Conservation (phyloP, 2,888 invertebrate genomes). For the Onthophagus sagittarius region DNA sequence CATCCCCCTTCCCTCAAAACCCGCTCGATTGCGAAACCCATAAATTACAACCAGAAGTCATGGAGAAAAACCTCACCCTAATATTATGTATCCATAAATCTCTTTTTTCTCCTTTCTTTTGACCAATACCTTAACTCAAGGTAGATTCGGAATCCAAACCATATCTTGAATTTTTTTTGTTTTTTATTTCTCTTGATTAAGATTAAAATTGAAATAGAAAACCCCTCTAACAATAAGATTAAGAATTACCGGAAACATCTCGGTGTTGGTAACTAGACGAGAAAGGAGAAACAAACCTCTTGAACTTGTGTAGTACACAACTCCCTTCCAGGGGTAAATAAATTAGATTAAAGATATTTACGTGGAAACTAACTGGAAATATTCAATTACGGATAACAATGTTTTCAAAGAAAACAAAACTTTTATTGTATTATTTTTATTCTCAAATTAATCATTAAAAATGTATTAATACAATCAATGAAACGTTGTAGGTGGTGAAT, state of each 20-base stretch:
- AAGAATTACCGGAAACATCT: not conserved
- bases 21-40: slow-evolving; percentile 21
- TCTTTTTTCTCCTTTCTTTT: slow-evolving; percentile 21
- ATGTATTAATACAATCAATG: not conserved
- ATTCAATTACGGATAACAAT: not conserved
- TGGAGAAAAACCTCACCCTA: slow-evolving; percentile 22
- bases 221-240: not conserved
- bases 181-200: not conserved
- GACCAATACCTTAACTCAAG: slow-evolving; percentile 2
- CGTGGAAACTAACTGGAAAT: not conserved
- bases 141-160: no score
- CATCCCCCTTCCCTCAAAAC: slow-evolving; percentile 7
- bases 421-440: not conserved
- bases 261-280: not conserved
- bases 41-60: slow-evolving; percentile 22
- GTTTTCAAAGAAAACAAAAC: not conserved
- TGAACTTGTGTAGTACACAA: not conserved
- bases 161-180: no score
- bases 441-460: not conserved
- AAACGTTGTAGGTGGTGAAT: not conserved
- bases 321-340: not conserved
- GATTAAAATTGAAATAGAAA: not conserved
- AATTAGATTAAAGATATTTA: not conserved
- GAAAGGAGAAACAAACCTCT: not conserved
- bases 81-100: slow-evolving; percentile 25